Conservation (phyloP, 2,797 vertebrate genomes). For the Pseudomugil tenellus region DNA sequence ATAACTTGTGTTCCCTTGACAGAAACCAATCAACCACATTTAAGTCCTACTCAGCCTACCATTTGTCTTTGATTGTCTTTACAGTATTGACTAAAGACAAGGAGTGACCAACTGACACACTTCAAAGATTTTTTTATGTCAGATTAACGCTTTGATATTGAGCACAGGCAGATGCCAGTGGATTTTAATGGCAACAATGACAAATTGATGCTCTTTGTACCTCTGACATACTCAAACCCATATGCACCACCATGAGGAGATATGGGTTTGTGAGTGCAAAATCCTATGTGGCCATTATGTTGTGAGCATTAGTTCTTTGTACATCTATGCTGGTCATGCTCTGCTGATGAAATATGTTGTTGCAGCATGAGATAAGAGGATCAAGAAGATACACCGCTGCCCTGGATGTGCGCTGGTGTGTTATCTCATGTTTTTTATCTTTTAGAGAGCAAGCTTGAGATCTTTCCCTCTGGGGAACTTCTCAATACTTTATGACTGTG, state of each 20-base stretch:
- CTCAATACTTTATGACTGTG: conserved; percentile 81
- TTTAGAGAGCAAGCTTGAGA: conserved; percentile 67
- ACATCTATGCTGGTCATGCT: conserved; percentile 47
- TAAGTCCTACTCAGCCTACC: not conserved
- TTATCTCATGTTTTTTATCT: conserved; percentile 75
- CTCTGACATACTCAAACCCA: not conserved
- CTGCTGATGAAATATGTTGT: conserved; percentile 51
- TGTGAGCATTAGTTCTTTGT: conserved; percentile 34
- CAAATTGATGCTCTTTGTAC: not conserved
- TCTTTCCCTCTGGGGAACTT: conserved; percentile 57
- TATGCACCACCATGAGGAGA: not conserved
- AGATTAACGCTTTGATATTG: conserved; percentile 11
- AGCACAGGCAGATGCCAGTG: not conserved
- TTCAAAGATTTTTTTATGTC: too few species aligned
- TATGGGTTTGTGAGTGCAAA: conserved; percentile 24
- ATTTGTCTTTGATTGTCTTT: too few species aligned
- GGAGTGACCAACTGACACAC: not conserved
- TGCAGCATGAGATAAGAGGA: conserved; percentile 68
- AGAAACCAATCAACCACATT: not conserved
- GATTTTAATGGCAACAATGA: not conserved
- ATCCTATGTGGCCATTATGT: conserved; percentile 31
- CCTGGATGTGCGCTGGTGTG: conserved; percentile 66
- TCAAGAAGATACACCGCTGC: conserved; percentile 63
- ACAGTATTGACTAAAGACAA: not conserved
- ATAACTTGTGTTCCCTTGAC: too few species aligned